These are phyloP conservation scores for Phataginus tetradactyla DNA, from an alignment of 2,797 vertebrate species.

Conservation along the genomic window DNA sequence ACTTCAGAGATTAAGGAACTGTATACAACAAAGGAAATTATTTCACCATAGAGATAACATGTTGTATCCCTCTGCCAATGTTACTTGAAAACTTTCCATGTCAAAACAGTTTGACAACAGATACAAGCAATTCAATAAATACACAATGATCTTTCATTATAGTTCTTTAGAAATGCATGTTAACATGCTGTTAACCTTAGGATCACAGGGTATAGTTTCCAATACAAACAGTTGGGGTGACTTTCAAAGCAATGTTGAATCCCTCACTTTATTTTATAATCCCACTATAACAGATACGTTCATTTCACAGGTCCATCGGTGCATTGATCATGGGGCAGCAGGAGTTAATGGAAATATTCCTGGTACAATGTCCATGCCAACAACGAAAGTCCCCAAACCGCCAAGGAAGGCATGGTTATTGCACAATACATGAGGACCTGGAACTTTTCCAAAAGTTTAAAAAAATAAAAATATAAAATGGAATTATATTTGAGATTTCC, in stretches of 20 bases:
- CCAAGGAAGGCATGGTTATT: slow-evolving; percentile 91
- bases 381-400: slow-evolving; percentile 87
- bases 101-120: slow-evolving; percentile 87
- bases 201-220: slow-evolving; percentile 95
- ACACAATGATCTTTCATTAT: slow-evolving; percentile 86
- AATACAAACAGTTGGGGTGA: slow-evolving; percentile 87
- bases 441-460: slow-evolving; percentile 90
- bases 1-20: slow-evolving; percentile 87
- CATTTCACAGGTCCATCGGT: slow-evolving; percentile 91
- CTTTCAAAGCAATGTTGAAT: slow-evolving; percentile 88
- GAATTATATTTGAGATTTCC: slow-evolving; percentile 91
- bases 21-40: slow-evolving; percentile 88
- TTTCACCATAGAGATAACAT: slow-evolving; percentile 89
- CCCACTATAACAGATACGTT: slow-evolving; percentile 86
- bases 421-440: slow-evolving; percentile 95
- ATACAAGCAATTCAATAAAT: slow-evolving; percentile 88
- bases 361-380: slow-evolving; percentile 87
- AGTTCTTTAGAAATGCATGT: slow-evolving; percentile 87
- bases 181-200: slow-evolving; percentile 86
- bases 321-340: slow-evolving; percentile 88
- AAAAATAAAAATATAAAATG: slow-evolving; percentile 89
- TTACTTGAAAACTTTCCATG: slow-evolving; percentile 84
- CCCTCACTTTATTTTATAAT: slow-evolving; percentile 88
- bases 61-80: slow-evolving; percentile 89
- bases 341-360: slow-evolving; percentile 84